Base-by-base conservation (phyloP, 2,888 invertebrate species). In the Frankliniella intonsa region DNA sequence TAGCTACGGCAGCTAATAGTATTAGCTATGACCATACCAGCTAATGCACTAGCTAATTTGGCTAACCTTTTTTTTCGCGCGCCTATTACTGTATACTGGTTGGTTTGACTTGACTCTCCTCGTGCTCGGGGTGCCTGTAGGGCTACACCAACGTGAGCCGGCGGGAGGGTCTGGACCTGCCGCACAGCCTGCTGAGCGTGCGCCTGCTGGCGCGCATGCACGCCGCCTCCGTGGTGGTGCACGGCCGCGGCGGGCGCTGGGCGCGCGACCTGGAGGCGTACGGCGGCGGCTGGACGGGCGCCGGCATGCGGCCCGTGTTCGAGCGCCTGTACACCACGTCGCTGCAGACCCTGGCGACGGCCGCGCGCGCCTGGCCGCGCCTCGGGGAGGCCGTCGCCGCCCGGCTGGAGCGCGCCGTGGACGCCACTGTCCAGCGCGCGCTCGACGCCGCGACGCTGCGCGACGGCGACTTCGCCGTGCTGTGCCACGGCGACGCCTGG, bases 401-500 rank as follows among this genome's bases (percentile, higher is more conserved):
- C 22, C 22, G 25, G 25, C 8, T 76, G 69, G 25, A 25, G 69
- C 22, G 22, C 25, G 25, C 25, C 22, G 69, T 25, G 22, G 22
- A 22, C 22, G 25, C 25, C 22, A 12, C 25, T 9, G 25, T 8
- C 69, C 22, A 76, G 69, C 25, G 69, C 69, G 69, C 25, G 22
- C 9, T 25, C 69, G 69, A 76, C 5, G 69, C 25, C 7, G 10
- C 25, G 25, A 1, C 25, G 8, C 22, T 10, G 22, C 22, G 25
- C 22, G 12, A 22, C 22, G 69, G 69, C 69, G 69, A 76, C 25
- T 76, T 76, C 25, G 22, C 25, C 10, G 69, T 76, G 22, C 25
- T 76, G 69, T 76, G 69, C 69, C 69, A 76, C 69, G 69, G 69
- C 69, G 69, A 76, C 25, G 69, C 69, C 22, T 76, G 69, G 69